A percentile compares a stretch with the other conserved stretches of the same genome.
These are phyloP conservation scores for Liopterus haemorrhoidalis DNA, from an alignment of 2,888 invertebrate species.

Conservation along the genomic window DNA sequence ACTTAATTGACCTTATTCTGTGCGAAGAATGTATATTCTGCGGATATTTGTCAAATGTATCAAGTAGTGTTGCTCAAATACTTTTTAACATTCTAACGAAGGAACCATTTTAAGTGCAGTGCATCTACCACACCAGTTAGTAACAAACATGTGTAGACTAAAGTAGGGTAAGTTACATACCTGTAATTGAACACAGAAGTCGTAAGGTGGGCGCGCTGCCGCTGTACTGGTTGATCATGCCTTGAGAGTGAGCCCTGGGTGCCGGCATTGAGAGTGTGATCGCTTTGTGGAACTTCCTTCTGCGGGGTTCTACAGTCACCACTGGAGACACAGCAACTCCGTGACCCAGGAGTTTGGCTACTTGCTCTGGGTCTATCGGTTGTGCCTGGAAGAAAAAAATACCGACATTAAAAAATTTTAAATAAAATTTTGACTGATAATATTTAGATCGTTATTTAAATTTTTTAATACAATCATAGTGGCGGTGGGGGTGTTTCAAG, in stretches of 20 bases:
- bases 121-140: too few relatives aligned
- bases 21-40: too few relatives aligned
- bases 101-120: conserved; percentile 18
- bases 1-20: too few relatives aligned
- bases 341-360: conserved; percentile 85
- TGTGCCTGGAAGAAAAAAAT: conserved; percentile 65
- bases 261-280: conserved; percentile 96
- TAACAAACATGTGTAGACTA: too few relatives aligned
- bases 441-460: too few relatives aligned
- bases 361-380: conserved; percentile 78
- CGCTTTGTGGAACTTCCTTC: conserved; percentile 97
- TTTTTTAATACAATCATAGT: too few relatives aligned
- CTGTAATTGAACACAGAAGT: conserved; percentile 91
- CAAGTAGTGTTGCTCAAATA: neutral
- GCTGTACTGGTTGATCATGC: conserved; percentile 80
- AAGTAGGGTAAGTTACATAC: too few relatives aligned
- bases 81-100: neutral
- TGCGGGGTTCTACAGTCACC: conserved; percentile 94
- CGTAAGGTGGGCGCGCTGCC: conserved; percentile 79
- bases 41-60: neutral
- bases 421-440: too few relatives aligned
- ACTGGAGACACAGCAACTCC: conserved; percentile 96
- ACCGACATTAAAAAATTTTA: too few relatives aligned
- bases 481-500: too few relatives aligned
- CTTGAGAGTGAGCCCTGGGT: conserved; percentile 55